These are phyloP conservation scores for Penaeus monodon DNA, from an alignment of 2,888 invertebrate genomes.

Conservation along the genomic window DNA sequence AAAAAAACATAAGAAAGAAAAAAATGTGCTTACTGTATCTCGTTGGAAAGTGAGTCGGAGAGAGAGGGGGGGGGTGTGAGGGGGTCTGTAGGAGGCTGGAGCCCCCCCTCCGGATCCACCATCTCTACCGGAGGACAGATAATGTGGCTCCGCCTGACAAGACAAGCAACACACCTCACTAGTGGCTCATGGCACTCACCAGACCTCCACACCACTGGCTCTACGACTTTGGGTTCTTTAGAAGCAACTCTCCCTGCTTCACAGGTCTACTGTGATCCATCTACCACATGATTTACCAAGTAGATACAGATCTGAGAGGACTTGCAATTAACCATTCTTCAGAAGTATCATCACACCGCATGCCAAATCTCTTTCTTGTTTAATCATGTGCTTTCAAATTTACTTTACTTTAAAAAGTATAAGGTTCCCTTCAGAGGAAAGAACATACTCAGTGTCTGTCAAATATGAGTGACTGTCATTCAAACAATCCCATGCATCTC, in stretches of 20 bases:
- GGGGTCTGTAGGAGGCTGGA: slow-evolving; percentile 43
- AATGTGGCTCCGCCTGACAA: slow-evolving; percentile 60
- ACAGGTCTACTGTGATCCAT: slow-evolving; percentile 17
- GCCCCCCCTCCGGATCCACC: slow-evolving; percentile 43
- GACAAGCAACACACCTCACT: slow-evolving; percentile 42
- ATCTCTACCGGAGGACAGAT: slow-evolving; percentile 62
- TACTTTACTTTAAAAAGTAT: no score
- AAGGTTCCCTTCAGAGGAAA: no score
- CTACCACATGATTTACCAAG: slow-evolving; percentile 26
- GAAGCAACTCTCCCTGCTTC: slow-evolving; percentile 14
- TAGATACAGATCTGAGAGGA: slow-evolving; percentile 10
- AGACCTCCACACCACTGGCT: slow-evolving; percentile 20
- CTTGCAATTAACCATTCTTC: slow-evolving; percentile 9
- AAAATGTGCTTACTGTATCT: slow-evolving; percentile 53
- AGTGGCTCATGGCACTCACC: slow-evolving; percentile 34
- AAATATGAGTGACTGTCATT: no score
- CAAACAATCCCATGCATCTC: no score
- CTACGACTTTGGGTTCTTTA: slow-evolving; percentile 17
- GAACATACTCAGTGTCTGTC: no score
- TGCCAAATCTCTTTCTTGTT: no score
- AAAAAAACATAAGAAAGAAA: slow-evolving; percentile 24
- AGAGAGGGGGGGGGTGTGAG: slow-evolving; percentile 55
- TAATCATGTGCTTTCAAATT: no score
- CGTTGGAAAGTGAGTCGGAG: slow-evolving; percentile 57
- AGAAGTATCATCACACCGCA: no score